Percentiles rank a stretch among this genome's conserved stretches.
Evolutionary conservation across 2,888 invertebrate species (phyloP).

Genomic region (Eupithecia subumbrata): DNA sequence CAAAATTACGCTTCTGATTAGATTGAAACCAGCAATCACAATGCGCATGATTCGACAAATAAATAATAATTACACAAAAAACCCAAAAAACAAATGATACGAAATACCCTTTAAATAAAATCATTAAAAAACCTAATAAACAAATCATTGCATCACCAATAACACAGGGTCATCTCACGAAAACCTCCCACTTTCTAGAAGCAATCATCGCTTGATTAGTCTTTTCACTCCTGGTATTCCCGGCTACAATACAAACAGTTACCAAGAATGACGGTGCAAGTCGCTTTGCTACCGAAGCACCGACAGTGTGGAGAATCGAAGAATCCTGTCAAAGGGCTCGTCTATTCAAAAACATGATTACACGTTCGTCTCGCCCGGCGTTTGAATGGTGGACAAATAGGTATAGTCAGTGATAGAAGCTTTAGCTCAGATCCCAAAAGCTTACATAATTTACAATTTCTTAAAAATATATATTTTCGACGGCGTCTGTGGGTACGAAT

Average conservation of each 20-base stretch:
- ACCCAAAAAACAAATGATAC: background rate
- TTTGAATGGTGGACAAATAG: conserved; percentile 15
- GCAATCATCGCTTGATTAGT: conserved; percentile 67
- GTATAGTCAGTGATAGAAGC: conserved; percentile 25
- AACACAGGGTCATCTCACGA: conserved; percentile 71
- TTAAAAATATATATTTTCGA: no score
- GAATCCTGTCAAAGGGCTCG: conserved; percentile 73
- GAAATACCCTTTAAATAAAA: no score
- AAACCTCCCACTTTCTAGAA: conserved; percentile 75
- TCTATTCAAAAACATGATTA: conserved; percentile 76
- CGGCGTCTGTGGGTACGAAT: no score
- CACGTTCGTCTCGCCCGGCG: conserved; percentile 48
- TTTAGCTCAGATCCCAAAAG: background rate
- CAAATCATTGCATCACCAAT: conserved; percentile 53
- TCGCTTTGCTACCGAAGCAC: conserved; percentile 62
- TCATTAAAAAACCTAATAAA: conserved; percentile 46
- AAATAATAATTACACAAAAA: no score
- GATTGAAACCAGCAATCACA: background rate
- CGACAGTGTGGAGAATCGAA: conserved; percentile 65
- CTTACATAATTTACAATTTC: no score
- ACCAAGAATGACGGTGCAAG: conserved; percentile 77
- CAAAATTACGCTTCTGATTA: background rate
- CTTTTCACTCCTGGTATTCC: conserved; percentile 77
- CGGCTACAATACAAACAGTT: conserved; percentile 73
- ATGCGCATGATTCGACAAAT: no score